Evolutionary conservation across 2,797 vertebrate species (phyloP).

Genomic region (Paguma larvata): DNA sequence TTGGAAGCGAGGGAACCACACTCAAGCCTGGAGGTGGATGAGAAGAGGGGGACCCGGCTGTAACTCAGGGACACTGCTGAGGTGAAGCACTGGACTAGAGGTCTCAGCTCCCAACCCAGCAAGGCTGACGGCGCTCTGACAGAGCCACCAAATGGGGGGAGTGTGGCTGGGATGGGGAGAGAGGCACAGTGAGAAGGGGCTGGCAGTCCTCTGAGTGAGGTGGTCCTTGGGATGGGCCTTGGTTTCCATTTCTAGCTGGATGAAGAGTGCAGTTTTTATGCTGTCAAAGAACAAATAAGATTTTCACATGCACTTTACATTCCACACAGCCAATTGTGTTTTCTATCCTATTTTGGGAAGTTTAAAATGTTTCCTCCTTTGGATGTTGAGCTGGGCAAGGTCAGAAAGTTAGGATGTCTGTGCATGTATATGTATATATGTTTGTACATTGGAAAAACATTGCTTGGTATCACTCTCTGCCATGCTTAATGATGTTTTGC

Average conservation of each 20-base stretch:
- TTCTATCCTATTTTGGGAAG: background rate
- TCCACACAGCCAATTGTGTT: background rate
- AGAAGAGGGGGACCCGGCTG: background rate
- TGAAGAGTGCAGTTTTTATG: background rate
- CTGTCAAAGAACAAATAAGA: constrained; percentile 19
- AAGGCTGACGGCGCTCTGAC: background rate
- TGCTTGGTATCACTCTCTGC: background rate
- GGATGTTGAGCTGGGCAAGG: background rate
- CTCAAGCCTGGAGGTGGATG: background rate
- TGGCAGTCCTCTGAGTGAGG: no score
- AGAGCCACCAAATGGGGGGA: accelerated
- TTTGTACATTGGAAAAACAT: background rate
- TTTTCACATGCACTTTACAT: background rate
- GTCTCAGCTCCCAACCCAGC: background rate
- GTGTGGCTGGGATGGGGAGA: accelerated
- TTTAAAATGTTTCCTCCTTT: background rate
- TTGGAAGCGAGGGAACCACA: background rate
- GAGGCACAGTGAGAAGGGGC: background rate
- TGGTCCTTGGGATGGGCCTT: background rate
- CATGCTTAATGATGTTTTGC: background rate
- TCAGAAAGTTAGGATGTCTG: background rate
- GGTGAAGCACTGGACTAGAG: background rate
- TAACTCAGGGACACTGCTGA: background rate
- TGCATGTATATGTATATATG: background rate
- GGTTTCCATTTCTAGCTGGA: constrained; percentile 26